Conservation (phyloP, 2,888 invertebrate genomes). For the Athalia cordata region DNA sequence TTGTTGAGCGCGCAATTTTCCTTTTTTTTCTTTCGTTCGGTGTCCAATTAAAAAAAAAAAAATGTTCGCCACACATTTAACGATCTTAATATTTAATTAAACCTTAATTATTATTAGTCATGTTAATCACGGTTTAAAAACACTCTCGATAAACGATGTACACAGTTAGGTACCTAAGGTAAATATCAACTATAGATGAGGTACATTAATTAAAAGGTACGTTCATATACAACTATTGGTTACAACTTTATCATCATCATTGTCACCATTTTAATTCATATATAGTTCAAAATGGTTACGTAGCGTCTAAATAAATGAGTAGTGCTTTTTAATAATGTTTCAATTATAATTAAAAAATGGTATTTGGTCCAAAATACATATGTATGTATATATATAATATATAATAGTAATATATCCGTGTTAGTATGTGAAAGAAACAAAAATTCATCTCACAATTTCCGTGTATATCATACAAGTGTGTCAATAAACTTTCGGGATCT, state of each 20-base stretch:
- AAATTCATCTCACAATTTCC: too few species aligned
- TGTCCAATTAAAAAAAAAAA: too few species aligned
- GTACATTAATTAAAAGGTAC: slow-evolving; percentile 29
- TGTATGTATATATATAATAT: slow-evolving; percentile 46
- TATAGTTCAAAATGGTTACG: not conserved
- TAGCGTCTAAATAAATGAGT: not conserved
- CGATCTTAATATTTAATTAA: too few species aligned
- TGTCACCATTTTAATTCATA: not conserved
- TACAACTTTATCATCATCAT: too few species aligned
- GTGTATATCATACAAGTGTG: too few species aligned
- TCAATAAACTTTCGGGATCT: too few species aligned
- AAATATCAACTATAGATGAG: slow-evolving; percentile 27
- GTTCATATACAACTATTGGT: slow-evolving; percentile 19
- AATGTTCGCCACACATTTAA: too few species aligned
- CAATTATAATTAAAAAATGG: slow-evolving; percentile 37
- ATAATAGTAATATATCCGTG: slow-evolving; percentile 19
- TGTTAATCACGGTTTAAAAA: slow-evolving; percentile 20
- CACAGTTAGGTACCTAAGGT: not conserved
- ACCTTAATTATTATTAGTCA: slow-evolving; percentile 21
- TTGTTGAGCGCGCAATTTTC: too few species aligned
- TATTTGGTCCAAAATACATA: slow-evolving; percentile 62
- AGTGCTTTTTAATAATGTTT: not conserved
- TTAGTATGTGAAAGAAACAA: too few species aligned
- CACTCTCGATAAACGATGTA: not conserved
- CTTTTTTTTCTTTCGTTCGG: too few species aligned